Evolutionary conservation across 2,797 vertebrate genomes (phyloP).

Genomic region (Malacoraja senta): DNA sequence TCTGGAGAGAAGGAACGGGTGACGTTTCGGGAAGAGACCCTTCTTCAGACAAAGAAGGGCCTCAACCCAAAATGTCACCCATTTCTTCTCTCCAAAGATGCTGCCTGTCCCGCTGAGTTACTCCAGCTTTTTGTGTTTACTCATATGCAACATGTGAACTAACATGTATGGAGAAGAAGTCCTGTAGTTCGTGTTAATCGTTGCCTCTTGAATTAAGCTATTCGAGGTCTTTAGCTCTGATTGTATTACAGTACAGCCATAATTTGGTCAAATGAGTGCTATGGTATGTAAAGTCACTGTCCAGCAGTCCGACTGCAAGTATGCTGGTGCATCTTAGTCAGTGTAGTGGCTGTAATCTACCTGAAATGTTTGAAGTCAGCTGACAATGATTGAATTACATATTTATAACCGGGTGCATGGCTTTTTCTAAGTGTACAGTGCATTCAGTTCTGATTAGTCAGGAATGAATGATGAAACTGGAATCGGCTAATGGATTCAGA

Average conservation of each 20-base stretch:
- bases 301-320: neutral
- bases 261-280: neutral
- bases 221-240: neutral
- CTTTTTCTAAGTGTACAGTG: neutral
- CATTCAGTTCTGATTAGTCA: neutral
- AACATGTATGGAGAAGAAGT: neutral
- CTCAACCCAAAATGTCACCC: no score
- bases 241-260: neutral
- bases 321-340: no score
- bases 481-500: neutral
- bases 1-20: no score
- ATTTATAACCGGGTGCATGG: neutral
- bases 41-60: no score
- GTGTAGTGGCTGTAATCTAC: neutral
- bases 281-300: neutral
- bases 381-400: neutral
- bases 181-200: neutral
- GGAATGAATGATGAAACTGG: neutral
- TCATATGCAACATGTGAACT: no score
- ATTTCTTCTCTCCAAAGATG: no score
- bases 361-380: neutral
- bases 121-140: no score
- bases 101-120: no score
- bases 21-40: no score
- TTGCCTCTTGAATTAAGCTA: neutral